A percentile compares a stretch with the other conserved stretches of the same genome.
These are phyloP conservation scores for Epinotia ramella DNA, from an alignment of 2,888 invertebrate genomes.

Conservation along the genomic window DNA sequence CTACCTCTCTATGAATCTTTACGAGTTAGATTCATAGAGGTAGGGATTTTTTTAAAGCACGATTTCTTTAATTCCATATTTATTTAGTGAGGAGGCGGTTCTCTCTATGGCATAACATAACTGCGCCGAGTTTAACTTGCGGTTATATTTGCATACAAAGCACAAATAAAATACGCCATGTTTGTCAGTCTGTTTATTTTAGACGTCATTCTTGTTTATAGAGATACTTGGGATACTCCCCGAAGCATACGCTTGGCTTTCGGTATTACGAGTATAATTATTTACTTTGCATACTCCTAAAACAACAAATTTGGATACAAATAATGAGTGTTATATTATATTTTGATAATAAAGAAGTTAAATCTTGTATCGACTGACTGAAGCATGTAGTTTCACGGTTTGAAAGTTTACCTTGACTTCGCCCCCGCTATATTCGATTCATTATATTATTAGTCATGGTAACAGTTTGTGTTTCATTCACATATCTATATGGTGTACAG, in stretches of 20 bases:
- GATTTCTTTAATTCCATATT: too few species aligned
- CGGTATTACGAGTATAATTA: not conserved
- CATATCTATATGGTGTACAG: slow-evolving; percentile 30
- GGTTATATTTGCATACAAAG: slow-evolving; percentile 27
- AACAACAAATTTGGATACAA: not conserved
- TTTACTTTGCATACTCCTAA: not conserved
- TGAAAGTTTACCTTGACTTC: slow-evolving; percentile 51
- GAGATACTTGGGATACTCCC: not conserved
- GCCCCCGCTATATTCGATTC: slow-evolving; percentile 50
- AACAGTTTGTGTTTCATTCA: slow-evolving; percentile 36
- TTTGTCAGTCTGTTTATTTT: slow-evolving; percentile 19
- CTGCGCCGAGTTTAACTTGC: slow-evolving; percentile 18
- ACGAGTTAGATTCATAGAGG: too few species aligned
- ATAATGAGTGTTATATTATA: slow-evolving; percentile 54
- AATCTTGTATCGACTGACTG: slow-evolving; percentile 67
- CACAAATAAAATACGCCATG: slow-evolving; percentile 23
- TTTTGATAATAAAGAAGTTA: slow-evolving; percentile 47
- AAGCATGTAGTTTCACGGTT: slow-evolving; percentile 64
- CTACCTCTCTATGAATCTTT: too few species aligned
- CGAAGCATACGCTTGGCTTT: not conserved
- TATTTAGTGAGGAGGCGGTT: not conserved
- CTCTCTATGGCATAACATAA: slow-evolving; percentile 12
- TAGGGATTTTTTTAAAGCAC: too few species aligned
- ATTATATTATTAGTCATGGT: slow-evolving; percentile 47
- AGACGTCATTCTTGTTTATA: slow-evolving; percentile 4